A percentile compares a stretch with the other conserved stretches of the same genome.
phyloP scores from a whole-genome alignment of 2,113 vertebrate species.

The Sceloporus tristichus region DNA sequence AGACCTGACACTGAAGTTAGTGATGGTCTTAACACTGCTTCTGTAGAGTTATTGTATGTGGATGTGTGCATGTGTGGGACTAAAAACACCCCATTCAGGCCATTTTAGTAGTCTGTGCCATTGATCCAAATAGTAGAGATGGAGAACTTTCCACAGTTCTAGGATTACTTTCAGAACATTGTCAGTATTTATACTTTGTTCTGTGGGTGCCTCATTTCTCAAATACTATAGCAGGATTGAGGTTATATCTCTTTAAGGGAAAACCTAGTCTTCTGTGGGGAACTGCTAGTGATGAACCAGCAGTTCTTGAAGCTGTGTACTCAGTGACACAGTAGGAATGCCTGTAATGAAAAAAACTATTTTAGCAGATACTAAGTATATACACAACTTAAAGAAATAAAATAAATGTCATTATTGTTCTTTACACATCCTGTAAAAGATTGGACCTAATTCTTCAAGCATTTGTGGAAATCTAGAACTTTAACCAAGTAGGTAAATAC shows the following conservation, averaged over 20 bases:
- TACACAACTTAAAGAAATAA: too few relatives aligned
- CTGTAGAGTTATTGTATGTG: neutral
- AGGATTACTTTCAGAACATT: neutral
- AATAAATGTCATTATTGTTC: too few relatives aligned
- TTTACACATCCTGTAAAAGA: neutral
- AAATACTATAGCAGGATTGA: neutral
- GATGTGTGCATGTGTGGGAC: neutral
- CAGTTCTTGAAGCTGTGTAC: slow-evolving; percentile 6
- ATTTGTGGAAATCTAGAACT: slow-evolving; percentile 15
- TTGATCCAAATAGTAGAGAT: neutral
- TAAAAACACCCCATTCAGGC: neutral
- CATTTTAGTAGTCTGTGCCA: neutral
- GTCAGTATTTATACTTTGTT: neutral
- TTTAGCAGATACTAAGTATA: too few relatives aligned
- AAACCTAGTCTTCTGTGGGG: neutral
- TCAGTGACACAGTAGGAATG: slow-evolving; percentile 2
- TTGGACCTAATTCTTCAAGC: neutral
- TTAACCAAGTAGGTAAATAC: neutral
- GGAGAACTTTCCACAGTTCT: neutral
- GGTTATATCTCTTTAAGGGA: neutral
- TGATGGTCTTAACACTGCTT: neutral
- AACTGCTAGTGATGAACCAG: neutral
- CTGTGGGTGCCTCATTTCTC: too few relatives aligned
- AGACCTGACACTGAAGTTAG: neutral
- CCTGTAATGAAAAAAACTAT: too few relatives aligned